phyloP scores from a whole-genome alignment of 2,888 invertebrate genomes.

The Epirrhoe alternata region DNA sequence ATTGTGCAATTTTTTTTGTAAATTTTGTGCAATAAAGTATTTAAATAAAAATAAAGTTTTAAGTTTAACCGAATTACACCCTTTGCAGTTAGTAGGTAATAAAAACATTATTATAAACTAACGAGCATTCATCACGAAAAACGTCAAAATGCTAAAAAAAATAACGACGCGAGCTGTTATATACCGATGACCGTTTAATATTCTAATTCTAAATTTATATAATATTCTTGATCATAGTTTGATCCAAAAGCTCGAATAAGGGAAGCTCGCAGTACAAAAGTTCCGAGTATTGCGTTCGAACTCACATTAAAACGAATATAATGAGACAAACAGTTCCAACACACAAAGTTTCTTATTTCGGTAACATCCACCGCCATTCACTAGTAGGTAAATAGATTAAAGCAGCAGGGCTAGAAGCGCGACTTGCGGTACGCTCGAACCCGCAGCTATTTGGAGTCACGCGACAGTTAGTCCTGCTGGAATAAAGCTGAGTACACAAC shows the following conservation, averaged over 20 bases:
- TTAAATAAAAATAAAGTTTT: too few species aligned
- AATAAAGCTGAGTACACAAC: slow-evolving; percentile 80
- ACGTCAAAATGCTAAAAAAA: too few species aligned
- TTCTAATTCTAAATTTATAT: too few species aligned
- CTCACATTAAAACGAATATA: slow-evolving; percentile 16
- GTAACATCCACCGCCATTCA: slow-evolving; percentile 56
- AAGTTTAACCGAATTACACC: too few species aligned
- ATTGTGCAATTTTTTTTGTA: too few species aligned
- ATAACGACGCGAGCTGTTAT: too few species aligned
- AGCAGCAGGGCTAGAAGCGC: slow-evolving; percentile 60
- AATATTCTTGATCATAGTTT: too few species aligned
- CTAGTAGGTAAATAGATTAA: slow-evolving; percentile 65
- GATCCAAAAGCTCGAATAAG: slow-evolving; percentile 2
- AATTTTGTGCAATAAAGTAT: too few species aligned
- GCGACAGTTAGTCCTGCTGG: slow-evolving; percentile 78
- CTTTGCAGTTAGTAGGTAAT: too few species aligned
- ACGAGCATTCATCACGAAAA: too few species aligned
- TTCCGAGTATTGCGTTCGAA: slow-evolving; percentile 12
- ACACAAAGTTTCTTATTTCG: slow-evolving; percentile 52
- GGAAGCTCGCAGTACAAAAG: neutral
- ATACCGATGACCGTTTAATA: too few species aligned
- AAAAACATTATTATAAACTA: too few species aligned
- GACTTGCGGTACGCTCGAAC: slow-evolving; percentile 67
- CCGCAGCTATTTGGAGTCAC: slow-evolving; percentile 74
- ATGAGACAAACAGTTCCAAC: slow-evolving; percentile 10